Evolutionary conservation across 2,113 vertebrate species (phyloP).

Genomic region (Prietella phreatophila): DNA sequence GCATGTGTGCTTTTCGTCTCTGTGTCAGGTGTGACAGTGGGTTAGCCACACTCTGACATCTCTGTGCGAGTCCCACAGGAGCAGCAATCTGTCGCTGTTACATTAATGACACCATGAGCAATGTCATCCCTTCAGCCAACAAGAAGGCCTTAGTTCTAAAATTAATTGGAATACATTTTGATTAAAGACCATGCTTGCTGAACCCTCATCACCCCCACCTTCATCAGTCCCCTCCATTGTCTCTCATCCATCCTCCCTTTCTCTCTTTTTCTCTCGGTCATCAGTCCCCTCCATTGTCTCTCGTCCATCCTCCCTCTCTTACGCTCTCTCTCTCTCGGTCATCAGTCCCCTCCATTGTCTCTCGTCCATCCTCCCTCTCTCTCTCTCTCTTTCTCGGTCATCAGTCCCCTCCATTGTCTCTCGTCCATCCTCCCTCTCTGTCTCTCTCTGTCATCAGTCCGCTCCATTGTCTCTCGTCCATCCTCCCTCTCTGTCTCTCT

Average conservation of each 20-base stretch:
- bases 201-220: constrained; percentile 54
- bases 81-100: constrained; percentile 74
- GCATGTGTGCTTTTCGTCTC: constrained; percentile 24
- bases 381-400: constrained; percentile 36
- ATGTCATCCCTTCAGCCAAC: constrained; percentile 71
- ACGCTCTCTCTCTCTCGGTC: too few species aligned
- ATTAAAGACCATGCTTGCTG: constrained; percentile 70
- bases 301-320: too few species aligned
- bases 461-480: too few species aligned
- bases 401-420: too few species aligned
- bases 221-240: constrained; percentile 55
- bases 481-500: constrained; percentile 35
- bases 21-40: constrained; percentile 51
- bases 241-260: constrained; percentile 39
- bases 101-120: constrained; percentile 69
- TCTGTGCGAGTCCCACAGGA: constrained; percentile 61
- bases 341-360: too few species aligned
- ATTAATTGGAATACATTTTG: constrained; percentile 77
- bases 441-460: constrained; percentile 34
- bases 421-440: constrained; percentile 24
- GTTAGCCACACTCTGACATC: constrained; percentile 54
- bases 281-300: too few species aligned
- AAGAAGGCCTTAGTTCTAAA: constrained; percentile 73
- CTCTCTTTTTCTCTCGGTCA: constrained; percentile 25
- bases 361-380: constrained; percentile 29